Percentiles rank a stretch among this genome's conserved stretches.
phyloP scores from a whole-genome alignment of 2,113 vertebrate species.

The Cryptoleucopteryx plumbea region DNA sequence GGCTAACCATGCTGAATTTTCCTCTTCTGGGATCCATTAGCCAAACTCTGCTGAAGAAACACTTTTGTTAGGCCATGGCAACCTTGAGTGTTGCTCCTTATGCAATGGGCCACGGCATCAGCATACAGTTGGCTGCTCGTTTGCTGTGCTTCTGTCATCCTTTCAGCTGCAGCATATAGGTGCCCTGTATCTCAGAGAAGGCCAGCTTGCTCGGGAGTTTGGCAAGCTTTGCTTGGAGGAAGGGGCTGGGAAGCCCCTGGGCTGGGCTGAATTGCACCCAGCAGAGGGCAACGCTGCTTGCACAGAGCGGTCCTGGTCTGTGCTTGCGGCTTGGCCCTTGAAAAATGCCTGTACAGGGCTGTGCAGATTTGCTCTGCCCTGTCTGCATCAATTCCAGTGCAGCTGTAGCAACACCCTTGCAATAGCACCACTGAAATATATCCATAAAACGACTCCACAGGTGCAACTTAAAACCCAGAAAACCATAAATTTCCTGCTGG shows the following conservation, averaged over 20 bases:
- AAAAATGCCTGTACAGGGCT: neutral
- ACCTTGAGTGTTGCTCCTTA: neutral
- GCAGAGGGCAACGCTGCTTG: constrained; percentile 18
- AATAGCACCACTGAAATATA: neutral
- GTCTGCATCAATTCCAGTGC: neutral
- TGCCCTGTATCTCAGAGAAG: neutral
- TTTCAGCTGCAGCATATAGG: neutral
- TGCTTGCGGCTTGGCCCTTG: neutral
- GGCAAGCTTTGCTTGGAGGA: neutral
- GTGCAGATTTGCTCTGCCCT: neutral
- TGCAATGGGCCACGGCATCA: neutral
- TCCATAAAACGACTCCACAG: neutral
- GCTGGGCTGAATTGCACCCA: neutral
- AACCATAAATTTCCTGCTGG: neutral
- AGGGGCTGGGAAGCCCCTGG: neutral
- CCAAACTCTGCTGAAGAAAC: neutral
- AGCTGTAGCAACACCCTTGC: neutral
- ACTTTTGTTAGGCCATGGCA: neutral
- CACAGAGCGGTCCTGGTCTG: neutral
- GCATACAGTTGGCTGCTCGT: neutral
- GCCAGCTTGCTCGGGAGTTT: neutral
- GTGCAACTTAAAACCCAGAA: neutral
- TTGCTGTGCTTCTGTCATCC: neutral
- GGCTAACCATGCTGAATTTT: neutral
- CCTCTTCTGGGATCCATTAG: neutral